Evolutionary conservation across 1,140 invertebrate species (phyloP), one percentile per base, ranked within the genome.

Genomic region (Pectinophora gossypiella): DNA sequence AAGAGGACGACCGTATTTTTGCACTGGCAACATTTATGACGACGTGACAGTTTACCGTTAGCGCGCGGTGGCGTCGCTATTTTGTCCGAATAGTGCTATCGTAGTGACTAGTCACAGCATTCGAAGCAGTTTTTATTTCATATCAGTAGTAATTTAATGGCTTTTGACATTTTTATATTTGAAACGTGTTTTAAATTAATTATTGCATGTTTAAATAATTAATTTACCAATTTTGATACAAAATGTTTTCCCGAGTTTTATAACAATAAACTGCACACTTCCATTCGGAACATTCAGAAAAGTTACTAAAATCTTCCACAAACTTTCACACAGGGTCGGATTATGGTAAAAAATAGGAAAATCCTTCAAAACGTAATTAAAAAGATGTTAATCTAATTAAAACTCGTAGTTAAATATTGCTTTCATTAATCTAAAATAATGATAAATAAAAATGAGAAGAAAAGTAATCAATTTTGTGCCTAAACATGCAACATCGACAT

Each of bases 1-100:
- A 83, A 76, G 81, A 75, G 79, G 76, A 80, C 68, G 68, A 83
- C 66, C 68, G 62, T 59, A 81, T 84, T 76, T 85, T 84, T 72
- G 20, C 68, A 55, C 38, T 77, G 61, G 78, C 77, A 86, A 82
- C 80, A 86, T 71, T 72, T 36, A 5, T 4, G 43, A 56, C 54
- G 48, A 72, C 3, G 27, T 54, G 38, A 22, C 56, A 32, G 27
- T 32, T 32, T 32, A n/a, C 27, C 27, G 2, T 32, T 9, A 32
- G 9, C 27, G 9, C 27, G n/a, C 9, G 1, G n/a, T 32, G 27
- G 27, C 27, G 27, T 9, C 27, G 27, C 2, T 32, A n/a, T 2
- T 12, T 2, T 32, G n/a, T 32, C 27, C 27, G 27, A 32, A 32
- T 32, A 9, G n/a, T 2, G n/a, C 27, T n/a, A 2, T 9, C 6